Conservation (phyloP, 2,888 invertebrate genomes). For the Gymnocheta viridis region DNA sequence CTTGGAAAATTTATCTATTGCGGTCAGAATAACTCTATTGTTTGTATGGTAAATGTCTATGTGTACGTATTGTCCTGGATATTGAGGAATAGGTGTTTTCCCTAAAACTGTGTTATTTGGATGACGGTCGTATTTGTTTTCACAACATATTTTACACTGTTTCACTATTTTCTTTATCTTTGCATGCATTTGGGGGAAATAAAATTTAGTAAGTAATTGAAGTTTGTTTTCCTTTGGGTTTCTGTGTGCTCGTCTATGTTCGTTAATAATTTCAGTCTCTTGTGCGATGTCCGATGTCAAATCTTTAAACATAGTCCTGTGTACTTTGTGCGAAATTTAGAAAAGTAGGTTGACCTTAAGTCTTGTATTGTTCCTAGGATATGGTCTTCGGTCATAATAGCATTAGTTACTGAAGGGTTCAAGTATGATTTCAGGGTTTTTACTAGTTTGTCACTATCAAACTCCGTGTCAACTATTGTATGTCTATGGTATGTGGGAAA, state of each 20-base stretch:
- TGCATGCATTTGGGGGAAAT: conserved; percentile 21
- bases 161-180: conserved; percentile 15
- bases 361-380: conserved; percentile 32
- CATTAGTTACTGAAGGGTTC: not conserved
- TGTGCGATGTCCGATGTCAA: conserved; percentile 15
- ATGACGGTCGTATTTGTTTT: conserved; percentile 42
- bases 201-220: not conserved
- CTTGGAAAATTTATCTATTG: conserved; percentile 35
- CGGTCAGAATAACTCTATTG: conserved; percentile 14
- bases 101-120: conserved; percentile 10
- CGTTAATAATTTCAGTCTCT: conserved; percentile 5
- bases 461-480: not conserved
- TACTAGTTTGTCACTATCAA: not conserved
- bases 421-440: not conserved
- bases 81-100: conserved; percentile 36
- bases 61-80: conserved; percentile 25
- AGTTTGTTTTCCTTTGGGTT: conserved; percentile 17
- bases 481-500: conserved; percentile 24
- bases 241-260: conserved; percentile 21
- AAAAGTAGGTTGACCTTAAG: not conserved
- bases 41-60: conserved; percentile 33
- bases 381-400: not conserved
- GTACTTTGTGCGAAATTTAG: not conserved
- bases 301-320: conserved; percentile 24
- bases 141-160: conserved; percentile 25